Base-by-base conservation (phyloP, 2,888 invertebrate genomes). In the Acanthosepion pharaonis region DNA sequence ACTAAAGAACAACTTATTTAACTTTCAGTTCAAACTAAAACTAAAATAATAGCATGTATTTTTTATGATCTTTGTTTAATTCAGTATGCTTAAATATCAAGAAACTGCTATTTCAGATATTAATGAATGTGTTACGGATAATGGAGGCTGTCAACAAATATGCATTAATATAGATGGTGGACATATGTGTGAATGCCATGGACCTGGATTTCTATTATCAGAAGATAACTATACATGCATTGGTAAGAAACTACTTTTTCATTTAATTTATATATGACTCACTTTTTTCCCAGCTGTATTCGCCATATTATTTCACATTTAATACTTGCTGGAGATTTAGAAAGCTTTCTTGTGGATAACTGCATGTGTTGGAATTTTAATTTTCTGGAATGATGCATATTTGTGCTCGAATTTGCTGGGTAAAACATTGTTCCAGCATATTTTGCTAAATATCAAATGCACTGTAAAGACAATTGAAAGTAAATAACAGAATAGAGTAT, bases 111-210 rank as follows among this genome's bases (percentile, higher is more conserved):
- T 94, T 94, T 92, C 93, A 96, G 96, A 96, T 92, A 94, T 95
- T 28, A 94, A 96, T 94, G 96, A 96, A 95, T 96, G 96, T 94
- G 64, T 91, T 28, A 42, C 92, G 23, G 95, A 95, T n/a, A 95
- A 95, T 42, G 95, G 95, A 48, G 95, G 95, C 48, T 97, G 97
- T 95, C 96, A 96, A 53, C 96, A 96, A 49, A 91, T 94, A 25
- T 97, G 97, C 94, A 95, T 95, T 15, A 97, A 97, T 94, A 95
- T 95, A 1, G 95, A 95, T 49, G 97, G 97, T 5, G 96, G 96
- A 4, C 96, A 95, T 94, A 95, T 94, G 51, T 96, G 97, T 95
- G 94, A 94, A 28, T 97, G 96, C 95, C 91, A 91, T 25, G 94
- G 93, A 42, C 91, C 93, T 23, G 96, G 96, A 9, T 95, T 95